A percentile compares a stretch with the other conserved stretches of the same genome.
Evolutionary conservation across 2,888 invertebrate species (phyloP).

Genomic region (Camponotus fellah): DNA sequence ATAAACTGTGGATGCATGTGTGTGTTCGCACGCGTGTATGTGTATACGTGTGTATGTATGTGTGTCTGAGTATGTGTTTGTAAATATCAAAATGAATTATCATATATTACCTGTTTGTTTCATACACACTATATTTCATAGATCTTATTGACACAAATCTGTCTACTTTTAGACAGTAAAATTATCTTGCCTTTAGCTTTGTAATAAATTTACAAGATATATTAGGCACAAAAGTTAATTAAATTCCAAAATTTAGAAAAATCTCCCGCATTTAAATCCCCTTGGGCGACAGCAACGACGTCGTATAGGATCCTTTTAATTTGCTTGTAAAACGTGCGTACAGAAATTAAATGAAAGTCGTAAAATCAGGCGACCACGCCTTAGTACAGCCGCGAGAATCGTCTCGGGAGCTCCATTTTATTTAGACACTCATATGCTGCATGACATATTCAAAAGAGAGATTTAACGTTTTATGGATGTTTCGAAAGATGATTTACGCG

Average conservation of each 20-base stretch:
- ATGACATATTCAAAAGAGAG: constrained; percentile 48
- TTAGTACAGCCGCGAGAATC: constrained; percentile 25
- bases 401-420: constrained; percentile 12
- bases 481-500: constrained; percentile 59
- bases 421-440: constrained; percentile 35
- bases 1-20: background rate
- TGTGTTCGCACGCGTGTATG: too few relatives aligned
- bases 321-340: constrained; percentile 51
- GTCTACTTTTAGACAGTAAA: constrained; percentile 21
- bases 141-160: background rate
- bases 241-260: constrained; percentile 44
- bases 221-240: constrained; percentile 28
- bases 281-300: constrained; percentile 22
- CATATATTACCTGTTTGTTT: background rate
- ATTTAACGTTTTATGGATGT: constrained; percentile 58
- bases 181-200: background rate
- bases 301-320: constrained; percentile 42
- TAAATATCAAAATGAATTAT: background rate
- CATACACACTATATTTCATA: background rate
- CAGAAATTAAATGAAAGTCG: constrained; percentile 62
- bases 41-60: background rate
- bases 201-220: constrained; percentile 25
- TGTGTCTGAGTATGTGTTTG: too few relatives aligned
- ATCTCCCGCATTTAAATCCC: background rate
- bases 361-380: constrained; percentile 54